Evolutionary conservation across 53 echinoderm and acorn worm species (phyloP).

Genomic region (Pentamera pediparva): DNA sequence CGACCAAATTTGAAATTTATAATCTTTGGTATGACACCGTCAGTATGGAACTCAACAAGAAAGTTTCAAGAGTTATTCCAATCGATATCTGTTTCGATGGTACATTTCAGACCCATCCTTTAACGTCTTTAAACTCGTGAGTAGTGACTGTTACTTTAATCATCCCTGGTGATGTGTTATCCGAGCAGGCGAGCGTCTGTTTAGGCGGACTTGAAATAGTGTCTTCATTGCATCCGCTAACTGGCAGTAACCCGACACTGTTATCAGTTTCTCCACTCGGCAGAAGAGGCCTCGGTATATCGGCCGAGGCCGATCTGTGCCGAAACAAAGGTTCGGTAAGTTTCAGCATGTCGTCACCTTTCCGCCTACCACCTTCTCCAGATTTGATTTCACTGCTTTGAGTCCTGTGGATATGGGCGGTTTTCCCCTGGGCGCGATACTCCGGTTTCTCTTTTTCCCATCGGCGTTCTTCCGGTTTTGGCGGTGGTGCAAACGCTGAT

Average conservation of each 20-base stretch:
- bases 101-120: slow-evolving; percentile 23
- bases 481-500: slow-evolving; percentile 83
- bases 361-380: neutral
- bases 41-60: too few relatives aligned
- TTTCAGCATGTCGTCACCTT: slow-evolving; percentile 34
- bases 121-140: slow-evolving; percentile 9
- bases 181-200: neutral
- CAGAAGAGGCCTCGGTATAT: slow-evolving; percentile 34
- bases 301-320: slow-evolving; percentile 55
- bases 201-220: neutral
- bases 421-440: slow-evolving; percentile 74
- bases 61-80: too few relatives aligned
- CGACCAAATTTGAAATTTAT: too few relatives aligned
- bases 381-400: slow-evolving; percentile 45
- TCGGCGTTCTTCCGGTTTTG: slow-evolving; percentile 68
- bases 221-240: neutral
- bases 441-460: slow-evolving; percentile 78
- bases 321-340: slow-evolving; percentile 33
- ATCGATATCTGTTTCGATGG: too few relatives aligned
- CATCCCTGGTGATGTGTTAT: neutral
- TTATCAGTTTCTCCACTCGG: slow-evolving; percentile 26
- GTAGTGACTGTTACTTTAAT: slow-evolving; percentile 20
- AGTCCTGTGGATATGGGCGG: slow-evolving; percentile 83
- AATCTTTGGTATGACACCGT: too few relatives aligned
- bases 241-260: slow-evolving; percentile 4